Percentiles rank a stretch among this genome's conserved stretches.
Evolutionary conservation across 2,888 invertebrate genomes (phyloP).

Genomic region (Oscheius sp.): DNA sequence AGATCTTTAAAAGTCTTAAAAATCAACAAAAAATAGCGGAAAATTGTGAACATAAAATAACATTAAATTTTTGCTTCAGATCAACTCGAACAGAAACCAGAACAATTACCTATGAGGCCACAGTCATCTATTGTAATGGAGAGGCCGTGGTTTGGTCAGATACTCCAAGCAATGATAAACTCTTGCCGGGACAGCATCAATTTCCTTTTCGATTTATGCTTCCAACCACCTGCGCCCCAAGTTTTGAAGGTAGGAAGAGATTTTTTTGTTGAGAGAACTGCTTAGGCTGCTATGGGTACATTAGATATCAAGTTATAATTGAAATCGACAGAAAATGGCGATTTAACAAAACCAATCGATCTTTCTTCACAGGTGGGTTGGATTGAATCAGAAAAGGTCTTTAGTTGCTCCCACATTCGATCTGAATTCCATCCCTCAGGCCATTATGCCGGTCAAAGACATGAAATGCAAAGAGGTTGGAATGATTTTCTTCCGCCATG

Average conservation of each 20-base stretch:
- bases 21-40: no score
- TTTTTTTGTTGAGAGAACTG: not conserved
- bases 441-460: slow-evolving; percentile 10
- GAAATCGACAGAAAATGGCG: slow-evolving; percentile 31
- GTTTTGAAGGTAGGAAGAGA: slow-evolving; percentile 20
- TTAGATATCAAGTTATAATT: slow-evolving; percentile 18
- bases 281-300: slow-evolving; percentile 26
- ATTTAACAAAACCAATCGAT: slow-evolving; percentile 26
- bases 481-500: slow-evolving; percentile 26
- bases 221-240: slow-evolving; percentile 27
- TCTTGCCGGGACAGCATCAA: slow-evolving; percentile 15
- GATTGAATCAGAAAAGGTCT: no score
- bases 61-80: slow-evolving; percentile 8
- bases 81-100: not conserved
- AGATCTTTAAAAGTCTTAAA: no score
- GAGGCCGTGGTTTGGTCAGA: slow-evolving; percentile 25
- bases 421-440: slow-evolving; percentile 24
- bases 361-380: slow-evolving; percentile 27
- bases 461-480: slow-evolving; percentile 17
- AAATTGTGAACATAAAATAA: not conserved
- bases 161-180: slow-evolving; percentile 1
- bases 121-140: slow-evolving; percentile 17
- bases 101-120: slow-evolving; percentile 17
- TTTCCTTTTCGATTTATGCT: slow-evolving; percentile 25
- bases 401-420: slow-evolving; percentile 28